Conservation (phyloP, 2,113 vertebrate species). For the Peromyscus maniculatus region DNA sequence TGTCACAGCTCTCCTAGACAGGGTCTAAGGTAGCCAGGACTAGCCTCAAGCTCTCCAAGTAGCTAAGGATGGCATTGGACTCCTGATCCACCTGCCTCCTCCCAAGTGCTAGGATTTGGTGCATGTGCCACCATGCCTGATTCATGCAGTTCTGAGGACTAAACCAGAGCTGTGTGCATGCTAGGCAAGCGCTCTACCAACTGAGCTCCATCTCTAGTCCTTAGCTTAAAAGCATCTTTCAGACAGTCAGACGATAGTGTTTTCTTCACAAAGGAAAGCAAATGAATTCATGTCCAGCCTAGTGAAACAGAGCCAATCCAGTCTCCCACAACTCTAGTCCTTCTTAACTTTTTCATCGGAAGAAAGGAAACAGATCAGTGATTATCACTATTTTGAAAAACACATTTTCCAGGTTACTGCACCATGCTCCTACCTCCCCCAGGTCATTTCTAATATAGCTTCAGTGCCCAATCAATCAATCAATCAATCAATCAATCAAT, state of each 20-base stretch:
- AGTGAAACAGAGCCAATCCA: background rate
- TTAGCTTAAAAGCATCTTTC: background rate
- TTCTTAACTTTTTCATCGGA: background rate
- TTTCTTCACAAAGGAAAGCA: conserved; percentile 1
- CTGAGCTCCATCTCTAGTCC: background rate
- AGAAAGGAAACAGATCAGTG: background rate
- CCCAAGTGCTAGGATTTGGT: background rate
- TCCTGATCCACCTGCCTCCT: background rate
- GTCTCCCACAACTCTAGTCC: background rate
- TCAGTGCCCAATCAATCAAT: background rate
- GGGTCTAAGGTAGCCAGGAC: too few species aligned
- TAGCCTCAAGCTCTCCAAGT: background rate
- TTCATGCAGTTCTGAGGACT: background rate
- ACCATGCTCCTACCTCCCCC: background rate
- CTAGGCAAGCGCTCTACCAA: background rate
- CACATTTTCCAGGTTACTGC: background rate
- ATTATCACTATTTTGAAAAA: background rate
- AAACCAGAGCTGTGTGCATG: background rate
- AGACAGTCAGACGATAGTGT: background rate
- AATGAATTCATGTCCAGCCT: background rate
- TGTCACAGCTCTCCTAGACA: background rate
- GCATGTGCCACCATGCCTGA: background rate
- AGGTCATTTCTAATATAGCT: background rate
- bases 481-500: too few species aligned
- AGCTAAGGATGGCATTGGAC: background rate